These are phyloP conservation scores for Balearica regulorum DNA, from an alignment of 2,797 vertebrate species.

Conservation along the genomic window DNA sequence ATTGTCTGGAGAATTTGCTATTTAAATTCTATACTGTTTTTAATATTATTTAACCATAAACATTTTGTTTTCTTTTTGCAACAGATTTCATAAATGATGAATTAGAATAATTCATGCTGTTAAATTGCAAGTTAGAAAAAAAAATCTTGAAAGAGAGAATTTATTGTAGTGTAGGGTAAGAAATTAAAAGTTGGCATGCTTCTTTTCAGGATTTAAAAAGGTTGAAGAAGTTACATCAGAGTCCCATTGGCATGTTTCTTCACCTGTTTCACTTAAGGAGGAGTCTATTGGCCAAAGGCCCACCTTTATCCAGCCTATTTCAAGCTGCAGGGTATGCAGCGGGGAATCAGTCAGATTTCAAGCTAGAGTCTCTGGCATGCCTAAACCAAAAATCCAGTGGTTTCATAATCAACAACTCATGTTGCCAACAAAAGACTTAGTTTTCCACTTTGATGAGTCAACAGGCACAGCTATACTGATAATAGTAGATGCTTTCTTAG, in stretches of 20 bases:
- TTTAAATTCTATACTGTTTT: background rate
- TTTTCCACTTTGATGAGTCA: constrained; percentile 92
- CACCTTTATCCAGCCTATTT: constrained; percentile 87
- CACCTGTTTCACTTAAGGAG: constrained; percentile 84
- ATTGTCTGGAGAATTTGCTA: background rate
- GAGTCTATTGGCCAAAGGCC: constrained; percentile 84
- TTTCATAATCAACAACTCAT: constrained; percentile 86
- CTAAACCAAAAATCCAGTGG: constrained; percentile 88
- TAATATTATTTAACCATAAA: background rate
- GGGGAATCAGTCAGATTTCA: constrained; percentile 92
- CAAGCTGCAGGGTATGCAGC: constrained; percentile 82
- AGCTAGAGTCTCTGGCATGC: constrained; percentile 82
- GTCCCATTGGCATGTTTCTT: constrained; percentile 79
- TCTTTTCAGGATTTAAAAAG: constrained; percentile 90
- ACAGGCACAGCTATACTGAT: constrained; percentile 88
- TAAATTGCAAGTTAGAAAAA: constrained; percentile 3
- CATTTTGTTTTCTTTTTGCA: constrained; percentile 24
- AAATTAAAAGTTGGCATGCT: constrained; percentile 82
- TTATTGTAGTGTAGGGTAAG: constrained; percentile 40
- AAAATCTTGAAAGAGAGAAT: constrained; percentile 4
- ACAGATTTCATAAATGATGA: constrained; percentile 14
- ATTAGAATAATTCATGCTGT: constrained; percentile 1
- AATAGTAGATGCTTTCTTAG: constrained; percentile 89
- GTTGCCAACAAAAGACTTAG: constrained; percentile 84
- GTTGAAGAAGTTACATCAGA: constrained; percentile 76